Base-by-base conservation (phyloP, 2,888 invertebrate genomes). In the Dorcus parallelipipedus region DNA sequence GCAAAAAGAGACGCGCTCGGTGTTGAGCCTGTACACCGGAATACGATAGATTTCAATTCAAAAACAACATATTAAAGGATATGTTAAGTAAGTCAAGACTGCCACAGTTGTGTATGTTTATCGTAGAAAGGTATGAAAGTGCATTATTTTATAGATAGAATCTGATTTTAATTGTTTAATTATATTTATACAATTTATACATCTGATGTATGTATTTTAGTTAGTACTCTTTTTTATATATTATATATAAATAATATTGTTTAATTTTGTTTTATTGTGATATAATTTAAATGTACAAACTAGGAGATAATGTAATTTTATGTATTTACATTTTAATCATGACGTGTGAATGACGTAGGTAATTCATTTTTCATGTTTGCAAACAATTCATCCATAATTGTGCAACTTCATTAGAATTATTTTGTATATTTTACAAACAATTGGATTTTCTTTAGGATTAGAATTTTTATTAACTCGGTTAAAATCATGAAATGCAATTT, bases 1-100 rank as follows among this genome's bases (percentile, higher is more conserved):
- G 58, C 94, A 94, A 75, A 93, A 93, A 77, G 95, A 95, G 77
- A 94, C 93, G 69, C 92, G 95, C 78, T 95, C 95, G 62, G 94
- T 95, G 53, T 83, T 96, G 57, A 96, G 95, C 80, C 82, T 96
- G 26, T 96, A 95, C 79, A 93, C 95, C 45, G 92, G 94, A 66
- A 91, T 92, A 74, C 87, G 92, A 78, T 92, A 80, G 81, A 54
- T 54, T n/a, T 14, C 14, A 23, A 48, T 7, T 20, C 5, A 6
- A 5, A 33, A 33, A 4, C 6, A 33, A 42, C 42, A 33, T 33
- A 33, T 33, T 33, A 33, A 33, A 33, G 26, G 6, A 7, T 33
- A 33, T 33, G 26, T 33, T 33, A 33, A 33, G 17, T 5, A 42
- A 42, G 17, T 14, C 10, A 42, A 14, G 17, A 42, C 10, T 42